These are phyloP conservation scores for Charaxes varanes DNA, from an alignment of 1,140 invertebrate species.

Conservation along the genomic window DNA sequence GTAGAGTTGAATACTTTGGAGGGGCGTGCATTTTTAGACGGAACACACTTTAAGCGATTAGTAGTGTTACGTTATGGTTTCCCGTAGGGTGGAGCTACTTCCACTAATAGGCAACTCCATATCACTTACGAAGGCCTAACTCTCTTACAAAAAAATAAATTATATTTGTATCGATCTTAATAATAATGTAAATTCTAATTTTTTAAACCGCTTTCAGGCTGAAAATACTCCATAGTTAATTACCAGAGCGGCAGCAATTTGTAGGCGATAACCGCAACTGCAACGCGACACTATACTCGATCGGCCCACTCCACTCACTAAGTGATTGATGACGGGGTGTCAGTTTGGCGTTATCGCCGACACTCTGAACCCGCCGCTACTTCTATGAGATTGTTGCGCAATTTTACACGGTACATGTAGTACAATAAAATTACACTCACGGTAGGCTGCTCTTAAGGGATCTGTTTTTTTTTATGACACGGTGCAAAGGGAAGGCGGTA, in stretches of 20 bases:
- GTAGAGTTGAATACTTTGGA: too few species aligned
- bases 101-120: too few species aligned
- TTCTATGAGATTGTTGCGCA: conserved; percentile 18
- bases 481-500: conserved; percentile 1
- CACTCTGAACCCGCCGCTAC: conserved; percentile 25
- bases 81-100: too few species aligned
- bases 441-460: not conserved
- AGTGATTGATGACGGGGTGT: conserved; percentile 56
- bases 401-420: conserved; percentile 8
- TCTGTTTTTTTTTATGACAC: not conserved
- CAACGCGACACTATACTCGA: conserved; percentile 43
- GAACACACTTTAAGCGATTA: too few species aligned
- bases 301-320: conserved; percentile 37
- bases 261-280: conserved; percentile 55
- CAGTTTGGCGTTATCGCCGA: conserved; percentile 51
- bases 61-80: too few species aligned
- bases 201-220: too few species aligned
- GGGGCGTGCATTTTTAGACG: too few species aligned
- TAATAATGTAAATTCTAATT: conserved; percentile 2
- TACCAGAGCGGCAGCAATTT: conserved; percentile 49
- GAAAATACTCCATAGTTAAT: conserved; percentile 27
- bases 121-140: too few species aligned
- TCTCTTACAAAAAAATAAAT: too few species aligned
- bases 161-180: too few species aligned
- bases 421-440: not conserved